A percentile compares a stretch with the other conserved stretches of the same genome.
Evolutionary conservation across 2,797 vertebrate species (phyloP).

Genomic region (Etheostoma nigrum): DNA sequence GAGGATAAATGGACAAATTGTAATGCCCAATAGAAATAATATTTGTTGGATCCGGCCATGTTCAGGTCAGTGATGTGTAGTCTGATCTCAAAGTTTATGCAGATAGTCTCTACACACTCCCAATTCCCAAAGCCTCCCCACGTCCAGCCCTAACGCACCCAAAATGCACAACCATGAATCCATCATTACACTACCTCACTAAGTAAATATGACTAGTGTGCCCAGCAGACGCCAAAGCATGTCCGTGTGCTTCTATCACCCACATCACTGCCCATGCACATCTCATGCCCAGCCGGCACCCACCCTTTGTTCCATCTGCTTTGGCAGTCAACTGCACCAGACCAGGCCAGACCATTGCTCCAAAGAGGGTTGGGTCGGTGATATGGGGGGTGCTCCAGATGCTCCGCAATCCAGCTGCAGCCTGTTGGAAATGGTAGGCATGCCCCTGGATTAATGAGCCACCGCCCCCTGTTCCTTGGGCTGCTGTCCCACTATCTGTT

Average conservation of each 20-base stretch:
- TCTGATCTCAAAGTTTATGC: conserved; percentile 17
- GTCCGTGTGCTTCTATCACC: conserved; percentile 58
- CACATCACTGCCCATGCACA: conserved; percentile 65
- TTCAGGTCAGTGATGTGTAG: not conserved
- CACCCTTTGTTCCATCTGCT: conserved; percentile 76
- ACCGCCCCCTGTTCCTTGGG: conserved; percentile 58
- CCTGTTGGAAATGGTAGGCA: conserved; percentile 74
- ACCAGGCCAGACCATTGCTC: conserved; percentile 60
- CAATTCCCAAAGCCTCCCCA: conserved; percentile 17
- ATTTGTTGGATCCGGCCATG: not conserved
- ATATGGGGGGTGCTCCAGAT: conserved; percentile 56
- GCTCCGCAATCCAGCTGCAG: conserved; percentile 75
- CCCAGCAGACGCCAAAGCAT: conserved; percentile 61
- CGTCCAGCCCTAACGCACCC: conserved; percentile 21
- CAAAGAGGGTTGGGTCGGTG: conserved; percentile 32
- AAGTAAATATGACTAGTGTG: conserved; percentile 69
- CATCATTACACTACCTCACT: conserved; percentile 54
- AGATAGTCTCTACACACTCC: conserved; percentile 18
- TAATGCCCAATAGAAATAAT: not conserved
- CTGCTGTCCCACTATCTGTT: conserved; percentile 65
- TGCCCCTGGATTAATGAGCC: conserved; percentile 70
- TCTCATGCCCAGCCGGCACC: conserved; percentile 50
- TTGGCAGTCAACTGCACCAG: conserved; percentile 62
- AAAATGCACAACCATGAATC: conserved; percentile 48
- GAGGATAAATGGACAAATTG: conserved; percentile 15